phyloP scores from a whole-genome alignment of 1,140 invertebrate genomes.

The Neoseiulus cucumeris region DNA sequence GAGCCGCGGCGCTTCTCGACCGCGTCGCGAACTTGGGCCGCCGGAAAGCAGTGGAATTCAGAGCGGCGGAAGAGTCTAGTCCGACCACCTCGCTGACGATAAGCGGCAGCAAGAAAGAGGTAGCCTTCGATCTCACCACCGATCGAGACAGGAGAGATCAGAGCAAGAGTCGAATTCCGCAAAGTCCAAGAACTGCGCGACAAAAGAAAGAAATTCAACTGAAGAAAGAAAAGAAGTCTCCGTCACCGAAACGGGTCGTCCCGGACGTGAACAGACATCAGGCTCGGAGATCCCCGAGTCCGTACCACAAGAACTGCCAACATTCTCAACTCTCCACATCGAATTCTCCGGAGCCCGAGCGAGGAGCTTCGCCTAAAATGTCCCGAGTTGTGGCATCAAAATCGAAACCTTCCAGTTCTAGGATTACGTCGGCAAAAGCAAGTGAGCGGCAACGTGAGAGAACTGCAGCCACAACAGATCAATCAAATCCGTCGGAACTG shows the following conservation, averaged over 20 bases:
- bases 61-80: background rate
- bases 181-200: background rate
- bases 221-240: background rate
- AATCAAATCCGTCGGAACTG: no score
- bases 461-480: no score
- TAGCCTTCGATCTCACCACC: background rate
- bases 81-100: background rate
- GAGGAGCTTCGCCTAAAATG: background rate
- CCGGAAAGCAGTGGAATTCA: background rate
- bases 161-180: background rate
- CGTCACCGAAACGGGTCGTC: background rate
- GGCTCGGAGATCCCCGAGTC: background rate
- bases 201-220: background rate
- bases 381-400: no score
- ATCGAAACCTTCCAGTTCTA: no score
- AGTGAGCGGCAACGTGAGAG: no score
- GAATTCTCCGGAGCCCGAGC: background rate
- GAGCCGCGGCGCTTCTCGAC: background rate
- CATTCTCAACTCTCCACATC: background rate
- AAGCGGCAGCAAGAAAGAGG: background rate
- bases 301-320: slow-evolving; percentile 10
- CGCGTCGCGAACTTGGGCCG: background rate
- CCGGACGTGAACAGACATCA: background rate
- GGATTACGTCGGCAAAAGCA: no score
- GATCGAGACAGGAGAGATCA: background rate